Evolutionary conservation across 2,888 invertebrate species (phyloP).

Genomic region (Antheraea assamensis): DNA sequence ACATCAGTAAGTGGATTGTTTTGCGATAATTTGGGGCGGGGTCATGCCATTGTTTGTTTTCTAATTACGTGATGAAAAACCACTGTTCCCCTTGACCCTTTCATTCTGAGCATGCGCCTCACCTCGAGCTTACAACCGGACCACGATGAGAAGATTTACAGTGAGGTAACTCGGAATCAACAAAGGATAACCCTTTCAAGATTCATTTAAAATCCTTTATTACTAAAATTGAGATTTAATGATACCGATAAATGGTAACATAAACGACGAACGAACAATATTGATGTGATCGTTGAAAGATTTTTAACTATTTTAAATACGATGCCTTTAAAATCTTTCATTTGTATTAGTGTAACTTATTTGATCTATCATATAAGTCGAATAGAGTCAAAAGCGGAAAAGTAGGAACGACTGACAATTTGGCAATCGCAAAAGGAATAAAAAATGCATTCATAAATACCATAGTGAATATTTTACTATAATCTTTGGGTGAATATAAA

Average conservation of each 20-base stretch:
- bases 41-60: conserved; percentile 34
- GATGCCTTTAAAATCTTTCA: too few relatives aligned
- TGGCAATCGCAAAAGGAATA: too few relatives aligned
- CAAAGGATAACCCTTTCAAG: background rate
- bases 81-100: conserved; percentile 38
- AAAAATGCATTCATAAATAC: too few relatives aligned
- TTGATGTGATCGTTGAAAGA: background rate
- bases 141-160: background rate
- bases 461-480: too few relatives aligned
- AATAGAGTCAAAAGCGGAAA: too few relatives aligned
- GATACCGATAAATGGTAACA: background rate
- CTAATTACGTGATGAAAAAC: conserved; percentile 35
- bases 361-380: too few relatives aligned
- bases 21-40: conserved; percentile 29
- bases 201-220: background rate
- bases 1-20: conserved; percentile 13
- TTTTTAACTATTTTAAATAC: too few relatives aligned
- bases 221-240: background rate
- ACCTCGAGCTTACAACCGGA: conserved; percentile 16
- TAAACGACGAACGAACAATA: background rate
- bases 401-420: too few relatives aligned
- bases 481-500: too few relatives aligned
- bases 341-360: too few relatives aligned
- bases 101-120: conserved; percentile 24
- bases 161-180: background rate